phyloP scores from a whole-genome alignment of 2,888 invertebrate species.

The Cantharis flavilabris region DNA sequence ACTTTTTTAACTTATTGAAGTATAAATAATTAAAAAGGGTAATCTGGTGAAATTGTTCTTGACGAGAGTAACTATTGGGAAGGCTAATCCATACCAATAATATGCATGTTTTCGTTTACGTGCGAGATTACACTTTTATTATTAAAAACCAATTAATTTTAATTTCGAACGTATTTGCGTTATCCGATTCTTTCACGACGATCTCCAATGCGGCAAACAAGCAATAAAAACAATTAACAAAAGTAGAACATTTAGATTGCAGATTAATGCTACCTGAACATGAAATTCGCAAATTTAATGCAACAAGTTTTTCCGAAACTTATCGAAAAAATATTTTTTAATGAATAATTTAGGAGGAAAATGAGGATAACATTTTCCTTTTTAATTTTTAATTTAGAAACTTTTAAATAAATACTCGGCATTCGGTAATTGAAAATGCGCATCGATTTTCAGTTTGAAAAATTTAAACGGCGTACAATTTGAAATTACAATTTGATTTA shows the following conservation, averaged over 20 bases:
- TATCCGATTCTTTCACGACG: slow-evolving; percentile 1
- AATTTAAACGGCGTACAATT: background rate
- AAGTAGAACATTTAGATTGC: slow-evolving; percentile 7
- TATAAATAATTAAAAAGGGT: background rate
- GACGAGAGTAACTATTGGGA: too few relatives aligned
- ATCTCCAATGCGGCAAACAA: background rate
- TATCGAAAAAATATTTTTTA: background rate
- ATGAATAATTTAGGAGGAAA: slow-evolving; percentile 3
- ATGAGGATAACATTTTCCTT: background rate
- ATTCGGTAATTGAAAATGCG: background rate
- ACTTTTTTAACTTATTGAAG: background rate
- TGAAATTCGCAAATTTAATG: slow-evolving; percentile 1
- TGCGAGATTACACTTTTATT: background rate
- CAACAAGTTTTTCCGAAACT: background rate
- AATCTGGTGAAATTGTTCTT: background rate
- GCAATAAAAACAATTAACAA: slow-evolving; percentile 12
- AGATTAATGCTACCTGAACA: slow-evolving; percentile 3
- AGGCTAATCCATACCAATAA: too few relatives aligned
- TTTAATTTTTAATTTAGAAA: background rate
- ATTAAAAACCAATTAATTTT: slow-evolving; percentile 6
- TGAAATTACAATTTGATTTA: background rate
- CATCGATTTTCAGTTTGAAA: background rate
- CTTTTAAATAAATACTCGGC: background rate
- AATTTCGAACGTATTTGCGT: background rate
- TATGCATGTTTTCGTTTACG: too few relatives aligned